Evolutionary conservation across 2,797 vertebrate species (phyloP), one percentile per base, ranked within the genome.

Genomic region (Anguilla anguilla): DNA sequence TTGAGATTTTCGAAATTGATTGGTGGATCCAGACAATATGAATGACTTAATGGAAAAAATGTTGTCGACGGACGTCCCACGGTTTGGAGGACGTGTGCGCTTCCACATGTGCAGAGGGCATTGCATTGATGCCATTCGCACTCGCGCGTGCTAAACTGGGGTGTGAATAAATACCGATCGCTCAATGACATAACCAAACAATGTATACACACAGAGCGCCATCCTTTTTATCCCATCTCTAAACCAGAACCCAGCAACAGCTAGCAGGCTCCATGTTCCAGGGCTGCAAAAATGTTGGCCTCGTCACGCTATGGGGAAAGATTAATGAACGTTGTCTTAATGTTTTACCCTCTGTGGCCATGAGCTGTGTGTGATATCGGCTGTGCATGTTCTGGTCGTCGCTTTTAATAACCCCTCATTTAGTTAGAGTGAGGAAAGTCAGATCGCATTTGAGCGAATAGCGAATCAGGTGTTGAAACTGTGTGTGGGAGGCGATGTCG

Each of bases 381-480:
- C 49, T 88, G 91, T 91, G 87, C 91, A 90, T 88, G 86, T 88
- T 49, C 88, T 87, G 87, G 92, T 92, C 67, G 89, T 89, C 90
- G 92, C 94, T 96, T 95, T 96, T 96, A 94, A 94, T 96, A 96
- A 92, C 94, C 90, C 83, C 86, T 90, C 95, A 94, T 94, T 95
- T 93, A 91, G 91, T 91, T 92, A 90, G 91, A 91, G 89, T 77
- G 92, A 93, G 90, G 93, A 94, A 91, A 91, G 92, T 92, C 86
- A 92, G 90, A 92, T 92, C 92, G 90, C 92, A 91, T 94, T 93
- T 93, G 90, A 83, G 90, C 92, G 94, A 93, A 96, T 96, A 96
- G 96, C 95, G 92, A 94, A 96, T 95, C 95, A 94, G 95, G 95
- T 96, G 96, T 95, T 96, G 96, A 96, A 94, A 95, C 89, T 86